phyloP scores from a whole-genome alignment of 2,797 vertebrate species.

The Sebastes iracundus region DNA sequence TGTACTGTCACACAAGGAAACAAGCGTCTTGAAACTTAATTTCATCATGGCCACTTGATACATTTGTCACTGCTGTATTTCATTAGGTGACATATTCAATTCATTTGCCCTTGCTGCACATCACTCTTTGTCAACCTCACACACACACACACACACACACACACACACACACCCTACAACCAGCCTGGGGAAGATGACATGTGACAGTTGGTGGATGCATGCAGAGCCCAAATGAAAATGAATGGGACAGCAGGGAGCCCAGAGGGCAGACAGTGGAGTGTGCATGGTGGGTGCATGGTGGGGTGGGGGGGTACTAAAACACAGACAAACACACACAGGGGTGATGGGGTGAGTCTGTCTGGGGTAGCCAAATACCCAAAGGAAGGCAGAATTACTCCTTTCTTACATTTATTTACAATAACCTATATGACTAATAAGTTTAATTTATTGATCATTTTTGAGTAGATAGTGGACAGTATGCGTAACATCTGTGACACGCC shows the following conservation, averaged over 20 bases:
- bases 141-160: not conserved
- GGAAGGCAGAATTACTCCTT: not conserved
- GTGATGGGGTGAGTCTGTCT: not conserved
- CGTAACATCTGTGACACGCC: not conserved
- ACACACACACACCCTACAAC: not conserved
- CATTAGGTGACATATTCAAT: conserved; percentile 34
- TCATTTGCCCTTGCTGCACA: conserved; percentile 19
- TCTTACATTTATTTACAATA: not conserved
- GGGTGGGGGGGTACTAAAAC: not conserved
- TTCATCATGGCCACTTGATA: not conserved
- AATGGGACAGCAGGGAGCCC: conserved; percentile 60
- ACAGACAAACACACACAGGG: not conserved
- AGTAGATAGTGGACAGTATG: not conserved
- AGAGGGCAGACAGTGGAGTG: conserved; percentile 30
- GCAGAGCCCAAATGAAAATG: conserved; percentile 71
- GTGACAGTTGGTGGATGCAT: conserved; percentile 60
- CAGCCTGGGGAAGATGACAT: conserved; percentile 16
- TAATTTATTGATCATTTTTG: not conserved
- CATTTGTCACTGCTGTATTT: conserved; percentile 39
- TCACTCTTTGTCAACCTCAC: conserved; percentile 28
- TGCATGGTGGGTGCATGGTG: not conserved
- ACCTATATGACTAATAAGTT: not conserved
- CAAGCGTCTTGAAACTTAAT: not conserved
- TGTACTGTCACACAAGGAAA: not conserved
- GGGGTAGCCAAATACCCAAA: not conserved